Evolutionary conservation across 1,140 invertebrate genomes (phyloP), one percentile per base, ranked within the genome.

Genomic region (Thereuonema tuberculata): DNA sequence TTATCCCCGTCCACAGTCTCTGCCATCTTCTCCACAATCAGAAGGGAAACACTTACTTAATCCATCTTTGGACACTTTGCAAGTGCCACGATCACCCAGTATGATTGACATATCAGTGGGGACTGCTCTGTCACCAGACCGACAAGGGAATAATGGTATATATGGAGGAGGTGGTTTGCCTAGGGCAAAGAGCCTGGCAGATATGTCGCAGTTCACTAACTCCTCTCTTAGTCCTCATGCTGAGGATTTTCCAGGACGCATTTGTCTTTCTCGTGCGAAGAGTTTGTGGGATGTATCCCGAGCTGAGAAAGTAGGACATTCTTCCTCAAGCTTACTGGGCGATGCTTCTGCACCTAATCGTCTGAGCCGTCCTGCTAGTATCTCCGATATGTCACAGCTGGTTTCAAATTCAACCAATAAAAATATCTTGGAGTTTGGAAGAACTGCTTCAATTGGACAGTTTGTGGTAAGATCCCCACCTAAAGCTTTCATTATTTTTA

Each of bases 361-460:
- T 15, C 2, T 25, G 2, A 24, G 2, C 15, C 25, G 49, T 21
- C 49, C 52, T 5, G 25, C 59, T 2, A 60, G 59, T 37, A 47
- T 60, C 3, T 60, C 59, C 20, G 59, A 60, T 46, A 54, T 60
- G n/a, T 54, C 49, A 17, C 59, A 60, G 26, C 25, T 60, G 3
- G 24, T 12, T 17, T 23, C 21, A 21, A 3, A 53, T 12, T 27
- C 27, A 9, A 27, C 14, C 2, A 9, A 12, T 9, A 55, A 60
- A 54, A 29, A 54, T 54, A 25, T 46, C 2, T n/a, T 53, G 25
- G 52, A 60, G 5, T 31, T 28, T 12, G 57, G 57, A 25, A 37
- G 57, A 2, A 12, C 37, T 21, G 37, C 48, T 5, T 50, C 59
- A n/a, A 43, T 60, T 29, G 17, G 49, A 26, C 59, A 60, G 28